phyloP scores from a whole-genome alignment of 2,888 invertebrate species.

The Parnassius glacialis region DNA sequence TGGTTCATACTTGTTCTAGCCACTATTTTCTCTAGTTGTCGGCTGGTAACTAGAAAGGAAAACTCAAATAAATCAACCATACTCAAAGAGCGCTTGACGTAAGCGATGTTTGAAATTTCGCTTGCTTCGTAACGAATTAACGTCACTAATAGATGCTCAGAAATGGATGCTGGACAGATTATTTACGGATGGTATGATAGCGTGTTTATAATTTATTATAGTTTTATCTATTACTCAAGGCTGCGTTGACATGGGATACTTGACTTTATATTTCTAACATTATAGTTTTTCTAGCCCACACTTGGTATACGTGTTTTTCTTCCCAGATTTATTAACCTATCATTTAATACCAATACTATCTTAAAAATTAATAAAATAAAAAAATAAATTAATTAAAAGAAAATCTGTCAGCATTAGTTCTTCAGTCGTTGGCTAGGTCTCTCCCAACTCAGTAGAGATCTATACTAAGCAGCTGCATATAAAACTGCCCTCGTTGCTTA shows the following conservation, averaged over 20 bases:
- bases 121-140: conserved; percentile 1
- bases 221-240: not conserved
- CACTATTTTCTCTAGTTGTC: not conserved
- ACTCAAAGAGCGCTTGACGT: conserved; percentile 12
- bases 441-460: too few species aligned
- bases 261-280: not conserved
- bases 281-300: not conserved
- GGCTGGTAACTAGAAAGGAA: not conserved
- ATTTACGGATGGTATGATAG: conserved; percentile 4
- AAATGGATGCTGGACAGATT: conserved; percentile 20
- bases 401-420: too few species aligned
- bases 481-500: too few species aligned
- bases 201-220: conserved; percentile 10
- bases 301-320: not conserved
- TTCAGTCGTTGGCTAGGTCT: too few species aligned
- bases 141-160: conserved; percentile 17
- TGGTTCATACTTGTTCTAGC: too few species aligned
- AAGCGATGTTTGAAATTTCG: conserved; percentile 7
- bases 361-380: too few species aligned
- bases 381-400: too few species aligned
- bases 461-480: too few species aligned
- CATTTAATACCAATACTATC: not conserved
- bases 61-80: conserved; percentile 14
- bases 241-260: not conserved
- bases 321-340: not conserved